Evolutionary conservation across 2,797 vertebrate species (phyloP), one percentile per base, ranked within the genome.

Genomic region (Lepus oiostolus): DNA sequence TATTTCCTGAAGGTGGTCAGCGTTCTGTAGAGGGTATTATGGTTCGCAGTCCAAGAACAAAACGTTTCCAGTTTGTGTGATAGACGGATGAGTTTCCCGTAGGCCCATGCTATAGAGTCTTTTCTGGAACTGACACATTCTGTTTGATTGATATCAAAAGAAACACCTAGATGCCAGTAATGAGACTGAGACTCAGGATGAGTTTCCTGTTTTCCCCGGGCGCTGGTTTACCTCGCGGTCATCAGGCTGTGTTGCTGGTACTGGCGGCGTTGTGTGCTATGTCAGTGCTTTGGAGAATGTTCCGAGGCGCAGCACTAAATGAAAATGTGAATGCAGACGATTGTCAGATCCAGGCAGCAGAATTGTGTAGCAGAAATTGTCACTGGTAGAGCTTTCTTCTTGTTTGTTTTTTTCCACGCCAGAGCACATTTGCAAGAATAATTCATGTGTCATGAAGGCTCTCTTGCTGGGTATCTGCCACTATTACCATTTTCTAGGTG

Each of bases 141-240:
- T 72, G 47, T 88, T 90, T 30, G 79, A n/a, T 80, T 74, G 81
- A 72, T 81, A 81, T 74, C 67, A 84, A 85, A 85, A 90, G 52
- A 75, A 96, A 58, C 7, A 80, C 38, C 16, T 91, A 24, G 35
- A 7, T 19, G 70, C 54, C 30, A 75, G n/a, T 75, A 47, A 79
- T 14, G 62, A 21, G 28, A 72, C 2, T 3, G 52, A 75, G 65
- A 42, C 19, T 21, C 35, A 32, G 62, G 72, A n/a, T 2, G 13
- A 0, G 0, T 82, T 92, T 87, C 9, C 28, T 32, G 30, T 87
- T 87, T 38, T 71, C 67, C 9, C 67, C 80, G 14, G 11, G 4
- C 26, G 5, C 85, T 35, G 9, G 5, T 76, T 65, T 26, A 52
- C 50, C 47, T 86, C 32, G 5, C 1, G 54, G 82, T 77, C 24